These are phyloP conservation scores for Sebastes dallii DNA, from an alignment of 2,797 vertebrate species.

Conservation along the genomic window DNA sequence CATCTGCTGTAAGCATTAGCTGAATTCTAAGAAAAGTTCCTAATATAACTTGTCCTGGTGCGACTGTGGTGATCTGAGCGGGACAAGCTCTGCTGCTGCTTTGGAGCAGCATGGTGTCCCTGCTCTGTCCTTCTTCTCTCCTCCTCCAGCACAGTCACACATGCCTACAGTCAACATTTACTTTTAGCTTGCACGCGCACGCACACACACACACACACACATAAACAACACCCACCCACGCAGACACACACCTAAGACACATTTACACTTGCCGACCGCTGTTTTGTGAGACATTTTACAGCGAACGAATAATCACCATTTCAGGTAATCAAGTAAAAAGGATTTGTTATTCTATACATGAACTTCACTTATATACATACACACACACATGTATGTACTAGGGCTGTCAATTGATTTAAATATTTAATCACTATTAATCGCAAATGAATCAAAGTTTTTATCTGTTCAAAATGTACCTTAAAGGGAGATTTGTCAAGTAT, in stretches of 20 bases:
- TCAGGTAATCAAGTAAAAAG: conserved; percentile 45
- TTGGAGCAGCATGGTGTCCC: conserved; percentile 45
- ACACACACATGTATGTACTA: background rate
- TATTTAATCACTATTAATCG: no score
- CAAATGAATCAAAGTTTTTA: rapidly evolving
- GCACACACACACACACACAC: background rate
- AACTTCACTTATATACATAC: background rate
- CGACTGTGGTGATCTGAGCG: conserved; percentile 36
- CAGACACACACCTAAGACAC: conserved; percentile 54
- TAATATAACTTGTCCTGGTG: conserved; percentile 43
- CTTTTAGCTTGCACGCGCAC: conserved; percentile 13
- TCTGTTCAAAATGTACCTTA: no score
- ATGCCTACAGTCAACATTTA: conserved; percentile 63
- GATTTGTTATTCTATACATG: conserved; percentile 6
- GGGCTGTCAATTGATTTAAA: no score
- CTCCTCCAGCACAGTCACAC: conserved; percentile 55
- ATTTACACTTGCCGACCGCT: conserved; percentile 53
- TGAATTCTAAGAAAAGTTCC: conserved; percentile 28
- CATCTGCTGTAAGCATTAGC: background rate
- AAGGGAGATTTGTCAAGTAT: no score
- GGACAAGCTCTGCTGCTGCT: conserved; percentile 45
- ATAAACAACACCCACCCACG: conserved; percentile 40
- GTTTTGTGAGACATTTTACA: conserved; percentile 50
- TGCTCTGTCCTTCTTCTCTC: conserved; percentile 42
- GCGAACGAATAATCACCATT: conserved; percentile 31